These are phyloP conservation scores for Hyperopisus bebe DNA, from an alignment of 2,113 vertebrate species.

Conservation along the genomic window DNA sequence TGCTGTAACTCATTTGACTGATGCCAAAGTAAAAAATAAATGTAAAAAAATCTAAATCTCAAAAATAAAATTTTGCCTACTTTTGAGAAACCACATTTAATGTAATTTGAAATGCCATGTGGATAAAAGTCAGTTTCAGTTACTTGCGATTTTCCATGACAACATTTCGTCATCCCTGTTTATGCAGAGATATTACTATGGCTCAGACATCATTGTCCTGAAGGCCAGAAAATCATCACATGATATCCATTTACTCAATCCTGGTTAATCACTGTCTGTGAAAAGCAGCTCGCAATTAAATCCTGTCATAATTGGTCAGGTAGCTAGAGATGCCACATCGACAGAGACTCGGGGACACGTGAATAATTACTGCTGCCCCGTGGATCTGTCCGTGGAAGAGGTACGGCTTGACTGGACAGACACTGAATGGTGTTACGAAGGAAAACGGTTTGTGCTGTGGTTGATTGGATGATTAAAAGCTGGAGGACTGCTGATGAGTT, in stretches of 20 bases:
- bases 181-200: neutral
- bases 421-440: neutral
- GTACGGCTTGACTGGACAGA: neutral
- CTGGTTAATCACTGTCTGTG: neutral
- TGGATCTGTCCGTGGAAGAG: neutral
- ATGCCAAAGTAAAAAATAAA: neutral
- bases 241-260: neutral
- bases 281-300: neutral
- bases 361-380: neutral
- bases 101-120: neutral
- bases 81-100: neutral
- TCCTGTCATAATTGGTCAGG: neutral
- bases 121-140: neutral
- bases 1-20: neutral
- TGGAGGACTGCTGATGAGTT: neutral
- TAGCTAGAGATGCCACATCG: neutral
- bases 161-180: neutral
- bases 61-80: constrained; percentile 1
- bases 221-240: neutral
- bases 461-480: neutral
- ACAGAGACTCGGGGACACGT: neutral
- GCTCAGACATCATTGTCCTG: neutral
- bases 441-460: neutral
- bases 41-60: neutral
- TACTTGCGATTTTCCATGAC: neutral